Evolutionary conservation across 2,113 vertebrate species (phyloP).

Genomic region (Spea bombifrons): DNA sequence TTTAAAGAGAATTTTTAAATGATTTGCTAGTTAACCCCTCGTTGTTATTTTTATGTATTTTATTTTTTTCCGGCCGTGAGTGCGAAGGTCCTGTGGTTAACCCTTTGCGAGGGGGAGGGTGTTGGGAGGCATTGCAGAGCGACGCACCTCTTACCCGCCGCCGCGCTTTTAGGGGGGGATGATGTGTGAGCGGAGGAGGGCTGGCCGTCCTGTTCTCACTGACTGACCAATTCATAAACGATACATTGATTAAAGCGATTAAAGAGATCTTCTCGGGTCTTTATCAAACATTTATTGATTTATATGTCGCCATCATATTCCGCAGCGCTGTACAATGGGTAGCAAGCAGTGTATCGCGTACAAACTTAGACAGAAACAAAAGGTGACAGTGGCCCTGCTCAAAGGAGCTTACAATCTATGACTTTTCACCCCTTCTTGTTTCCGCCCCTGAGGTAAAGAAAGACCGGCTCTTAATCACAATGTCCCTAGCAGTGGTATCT

Average conservation of each 20-base stretch:
- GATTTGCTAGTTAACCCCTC: constrained; percentile 61
- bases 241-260: constrained; percentile 56
- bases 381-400: too few species aligned
- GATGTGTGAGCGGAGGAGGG: constrained; percentile 59
- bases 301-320: too few species aligned
- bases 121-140: neutral
- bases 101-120: neutral
- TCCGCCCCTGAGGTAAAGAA: too few species aligned
- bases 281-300: too few species aligned
- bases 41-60: too few species aligned
- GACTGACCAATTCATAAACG: constrained; percentile 50
- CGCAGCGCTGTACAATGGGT: too few species aligned
- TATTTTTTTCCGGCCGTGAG: neutral
- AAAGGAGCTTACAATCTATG: too few species aligned
- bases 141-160: neutral
- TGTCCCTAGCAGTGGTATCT: too few species aligned
- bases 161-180: neutral
- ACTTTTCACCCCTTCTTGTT: too few species aligned
- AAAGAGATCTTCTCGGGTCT: constrained; percentile 37
- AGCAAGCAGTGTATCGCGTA: too few species aligned
- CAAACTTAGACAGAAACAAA: too few species aligned
- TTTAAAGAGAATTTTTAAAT: constrained; percentile 53
- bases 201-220: constrained; percentile 62
- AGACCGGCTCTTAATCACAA: too few species aligned
- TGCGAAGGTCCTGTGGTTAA: neutral